phyloP scores from a whole-genome alignment of 2,113 vertebrate genomes.

The Xyliphius kryptos region DNA sequence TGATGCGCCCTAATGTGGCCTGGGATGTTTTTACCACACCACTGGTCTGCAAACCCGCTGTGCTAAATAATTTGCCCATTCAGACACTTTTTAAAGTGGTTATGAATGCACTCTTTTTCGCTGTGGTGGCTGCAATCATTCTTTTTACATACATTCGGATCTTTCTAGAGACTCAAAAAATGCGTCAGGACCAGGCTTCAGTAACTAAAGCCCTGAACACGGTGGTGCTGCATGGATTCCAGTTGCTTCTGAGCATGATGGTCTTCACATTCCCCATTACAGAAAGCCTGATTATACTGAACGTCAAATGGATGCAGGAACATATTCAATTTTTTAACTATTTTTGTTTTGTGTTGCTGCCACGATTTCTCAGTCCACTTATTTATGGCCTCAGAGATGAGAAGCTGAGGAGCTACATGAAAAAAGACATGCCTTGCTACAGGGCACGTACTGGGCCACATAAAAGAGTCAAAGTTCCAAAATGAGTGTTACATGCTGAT shows the following conservation, averaged over 20 bases:
- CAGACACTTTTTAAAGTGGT: conserved; percentile 49
- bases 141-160: conserved; percentile 64
- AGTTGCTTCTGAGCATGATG: conserved; percentile 61
- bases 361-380: conserved; percentile 62
- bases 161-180: conserved; percentile 55
- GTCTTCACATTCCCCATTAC: conserved; percentile 55
- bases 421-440: conserved; percentile 40
- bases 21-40: conserved; percentile 39
- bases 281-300: conserved; percentile 36
- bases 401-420: conserved; percentile 47
- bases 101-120: conserved; percentile 53
- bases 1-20: conserved; percentile 15
- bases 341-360: conserved; percentile 59
- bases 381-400: conserved; percentile 65
- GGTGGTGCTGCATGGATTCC: conserved; percentile 61
- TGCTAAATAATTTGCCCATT: conserved; percentile 45
- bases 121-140: conserved; percentile 52
- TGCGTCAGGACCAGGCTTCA: conserved; percentile 54
- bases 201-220: conserved; percentile 61
- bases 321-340: conserved; percentile 55
- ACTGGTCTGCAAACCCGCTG: conserved; percentile 5
- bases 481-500: background rate
- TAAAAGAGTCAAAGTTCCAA: conserved; percentile 2
- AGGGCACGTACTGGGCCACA: background rate
- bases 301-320: conserved; percentile 30